These are phyloP conservation scores for Donacobius atricapilla DNA, from an alignment of 2,113 vertebrate genomes.

Conservation along the genomic window DNA sequence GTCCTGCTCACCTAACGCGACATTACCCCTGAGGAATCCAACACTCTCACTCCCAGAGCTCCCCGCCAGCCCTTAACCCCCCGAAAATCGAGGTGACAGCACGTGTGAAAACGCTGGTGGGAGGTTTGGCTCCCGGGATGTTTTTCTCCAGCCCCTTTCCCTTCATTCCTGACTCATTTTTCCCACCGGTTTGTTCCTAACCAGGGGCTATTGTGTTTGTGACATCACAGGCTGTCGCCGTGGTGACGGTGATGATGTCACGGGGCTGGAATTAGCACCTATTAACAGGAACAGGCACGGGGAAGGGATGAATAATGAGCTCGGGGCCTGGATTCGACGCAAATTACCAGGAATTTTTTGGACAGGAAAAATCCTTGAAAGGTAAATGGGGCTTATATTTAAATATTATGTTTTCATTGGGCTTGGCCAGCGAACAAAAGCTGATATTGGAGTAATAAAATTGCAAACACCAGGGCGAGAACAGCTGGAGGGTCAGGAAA, in stretches of 20 bases:
- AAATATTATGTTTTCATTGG: slow-evolving; percentile 65
- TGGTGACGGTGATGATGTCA: slow-evolving; percentile 48
- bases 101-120: neutral
- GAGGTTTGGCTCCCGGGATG: neutral
- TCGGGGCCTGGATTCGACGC: neutral
- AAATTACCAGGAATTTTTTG: slow-evolving; percentile 55
- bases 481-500: slow-evolving; percentile 52
- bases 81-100: neutral
- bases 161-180: slow-evolving; percentile 7
- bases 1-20: neutral
- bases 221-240: slow-evolving; percentile 47
- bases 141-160: neutral
- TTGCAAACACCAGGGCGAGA: slow-evolving; percentile 41
- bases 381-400: slow-evolving; percentile 66
- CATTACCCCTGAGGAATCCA: neutral
- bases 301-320: slow-evolving; percentile 52
- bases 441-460: slow-evolving; percentile 55
- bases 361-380: slow-evolving; percentile 67
- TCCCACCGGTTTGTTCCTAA: neutral
- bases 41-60: neutral
- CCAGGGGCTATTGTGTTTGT: slow-evolving; percentile 48
- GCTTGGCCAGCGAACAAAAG: slow-evolving; percentile 43
- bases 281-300: neutral
- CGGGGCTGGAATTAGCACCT: slow-evolving; percentile 33
- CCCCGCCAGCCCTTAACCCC: neutral